Conservation (phyloP, 2,888 invertebrate genomes). For the Lottia scabra region DNA sequence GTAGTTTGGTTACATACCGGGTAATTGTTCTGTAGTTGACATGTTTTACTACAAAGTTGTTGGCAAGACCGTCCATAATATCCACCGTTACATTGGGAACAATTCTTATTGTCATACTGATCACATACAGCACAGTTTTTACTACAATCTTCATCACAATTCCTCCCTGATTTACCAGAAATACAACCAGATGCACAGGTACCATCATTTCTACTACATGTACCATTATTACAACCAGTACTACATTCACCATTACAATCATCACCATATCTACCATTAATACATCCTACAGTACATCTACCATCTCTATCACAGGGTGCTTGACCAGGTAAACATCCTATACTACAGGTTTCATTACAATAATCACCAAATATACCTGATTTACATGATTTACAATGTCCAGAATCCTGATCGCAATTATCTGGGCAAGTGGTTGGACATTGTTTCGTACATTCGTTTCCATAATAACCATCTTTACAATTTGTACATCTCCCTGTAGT, state of each 20-base stretch:
- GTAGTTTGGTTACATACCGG: no score
- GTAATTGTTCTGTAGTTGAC: no score
- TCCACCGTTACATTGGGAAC: no score
- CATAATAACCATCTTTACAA: not conserved
- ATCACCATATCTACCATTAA: not conserved
- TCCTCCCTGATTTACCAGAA: no score
- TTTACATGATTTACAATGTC: not conserved
- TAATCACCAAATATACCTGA: not conserved
- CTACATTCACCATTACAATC: not conserved
- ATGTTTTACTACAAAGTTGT: no score
- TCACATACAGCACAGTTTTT: no score
- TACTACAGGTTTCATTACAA: not conserved
- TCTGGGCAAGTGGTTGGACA: not conserved
- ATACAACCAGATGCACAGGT: not conserved
- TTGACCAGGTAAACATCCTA: not conserved
- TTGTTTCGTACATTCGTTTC: not conserved
- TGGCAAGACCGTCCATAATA: no score
- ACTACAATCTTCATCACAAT: no score
- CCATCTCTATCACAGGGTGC: not conserved
- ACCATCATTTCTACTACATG: not conserved
- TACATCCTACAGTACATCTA: not conserved
- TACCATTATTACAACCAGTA: not conserved
- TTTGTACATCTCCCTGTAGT: not conserved
- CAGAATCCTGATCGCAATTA: not conserved
- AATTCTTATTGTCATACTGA: no score